Base-by-base conservation (phyloP, 2,113 vertebrate genomes). In the Ammodytes marinus region DNA sequence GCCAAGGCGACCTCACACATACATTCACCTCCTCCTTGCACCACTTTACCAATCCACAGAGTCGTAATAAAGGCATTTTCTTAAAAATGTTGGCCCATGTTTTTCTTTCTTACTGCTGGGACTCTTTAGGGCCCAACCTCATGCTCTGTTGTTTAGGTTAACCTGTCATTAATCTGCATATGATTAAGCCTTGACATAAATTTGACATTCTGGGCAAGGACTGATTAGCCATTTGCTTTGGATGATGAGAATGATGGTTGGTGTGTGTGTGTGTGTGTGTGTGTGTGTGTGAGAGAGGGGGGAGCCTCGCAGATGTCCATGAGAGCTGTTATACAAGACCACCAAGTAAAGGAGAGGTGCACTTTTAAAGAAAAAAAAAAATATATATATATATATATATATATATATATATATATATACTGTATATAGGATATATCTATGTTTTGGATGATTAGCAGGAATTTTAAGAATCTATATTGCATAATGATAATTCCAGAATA, bases 91-190 rank as follows among this genome's bases (percentile, higher is more conserved):
- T 27, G 27, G 40, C 49, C 77, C 14, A 6, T 79, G 67, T 65
- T 74, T 77, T 68, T 74, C 54, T 71, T 60, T 39, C 47, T 77
- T 53, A 46, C 72, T 47, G 42, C 54, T 15, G 50, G 15, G 60
- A 54, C 64, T 66, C 59, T 47, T 52, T 65, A 53, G 46, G 27
- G 27, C 27, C 79, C 69, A 70, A 72, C 66, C 66, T 69, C 47
- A 43, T 27, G 55, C 69, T 72, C 63, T 65, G 73, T n/a, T 90
- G 81, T 91, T 89, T 85, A 71, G 64, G 17, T 89, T 83, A 86
- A 91, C 85, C 87, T 92, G 88, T 88, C 90, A 86, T 93, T 91
- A 90, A 91, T 92, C 86, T 94, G 88, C 89, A 92, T 92, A 88
- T 91, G 84, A 94, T 90, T 92, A 86, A 49, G 72, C 58, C 77